Conservation (phyloP, 2,797 vertebrate species). For the Bovichtus variegatus region DNA sequence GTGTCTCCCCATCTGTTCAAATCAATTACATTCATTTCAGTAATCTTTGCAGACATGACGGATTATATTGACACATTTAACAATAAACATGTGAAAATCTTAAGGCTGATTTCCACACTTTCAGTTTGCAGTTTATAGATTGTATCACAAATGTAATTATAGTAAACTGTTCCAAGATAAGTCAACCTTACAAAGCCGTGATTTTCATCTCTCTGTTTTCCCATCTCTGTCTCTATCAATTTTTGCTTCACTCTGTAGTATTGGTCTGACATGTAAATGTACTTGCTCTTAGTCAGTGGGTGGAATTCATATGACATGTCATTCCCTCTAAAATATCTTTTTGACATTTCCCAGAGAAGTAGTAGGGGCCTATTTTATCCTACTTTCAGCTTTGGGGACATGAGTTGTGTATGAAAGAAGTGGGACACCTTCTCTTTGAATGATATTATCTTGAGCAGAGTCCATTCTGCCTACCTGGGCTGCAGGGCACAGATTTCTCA, state of each 20-base stretch:
- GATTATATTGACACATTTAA: conserved; percentile 49
- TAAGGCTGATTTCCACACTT: conserved; percentile 28
- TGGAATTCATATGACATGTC: conserved; percentile 33
- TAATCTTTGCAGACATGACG: conserved; percentile 30
- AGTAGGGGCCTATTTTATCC: conserved; percentile 2
- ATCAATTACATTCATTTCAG: conserved; percentile 48
- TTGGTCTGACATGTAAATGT: conserved; percentile 28
- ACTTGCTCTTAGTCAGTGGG: conserved; percentile 1
- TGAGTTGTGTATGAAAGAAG: conserved; percentile 41
- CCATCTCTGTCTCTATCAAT: conserved; percentile 18
- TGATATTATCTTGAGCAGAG: conserved; percentile 70
- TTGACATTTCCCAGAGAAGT: conserved; percentile 25
- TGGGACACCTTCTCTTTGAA: conserved; percentile 53
- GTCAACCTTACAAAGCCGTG: neutral
- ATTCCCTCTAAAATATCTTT: neutral
- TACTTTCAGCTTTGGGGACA: conserved; percentile 52
- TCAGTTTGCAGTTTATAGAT: conserved; percentile 31
- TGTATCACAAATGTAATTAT: conserved; percentile 39
- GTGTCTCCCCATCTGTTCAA: conserved; percentile 23
- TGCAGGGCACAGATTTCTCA: conserved; percentile 33
- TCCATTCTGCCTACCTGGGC: conserved; percentile 44
- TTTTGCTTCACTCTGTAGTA: conserved; percentile 18
- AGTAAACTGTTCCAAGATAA: conserved; percentile 24
- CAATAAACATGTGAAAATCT: conserved; percentile 39
- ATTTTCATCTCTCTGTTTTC: conserved; percentile 27